Conservation (phyloP, 2,113 vertebrate genomes). For the Nipponia nippon region DNA sequence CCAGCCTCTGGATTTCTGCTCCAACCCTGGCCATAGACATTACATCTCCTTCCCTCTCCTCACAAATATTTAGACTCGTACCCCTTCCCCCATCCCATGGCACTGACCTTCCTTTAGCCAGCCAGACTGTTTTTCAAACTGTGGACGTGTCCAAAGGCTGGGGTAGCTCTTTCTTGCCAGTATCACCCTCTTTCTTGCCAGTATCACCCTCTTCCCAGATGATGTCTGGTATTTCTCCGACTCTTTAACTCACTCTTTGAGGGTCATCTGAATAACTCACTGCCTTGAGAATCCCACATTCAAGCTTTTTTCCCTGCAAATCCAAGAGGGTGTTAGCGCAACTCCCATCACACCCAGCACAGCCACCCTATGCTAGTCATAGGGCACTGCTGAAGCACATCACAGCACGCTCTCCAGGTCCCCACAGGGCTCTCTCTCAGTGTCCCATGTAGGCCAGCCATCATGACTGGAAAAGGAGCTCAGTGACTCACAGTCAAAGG, state of each 20-base stretch:
- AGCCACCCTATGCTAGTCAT: background rate
- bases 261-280: background rate
- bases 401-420: background rate
- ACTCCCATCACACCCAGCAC: background rate
- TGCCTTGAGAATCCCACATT: background rate
- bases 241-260: background rate
- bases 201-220: background rate
- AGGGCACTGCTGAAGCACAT: background rate
- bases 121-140: background rate
- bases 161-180: background rate
- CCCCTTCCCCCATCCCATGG: background rate
- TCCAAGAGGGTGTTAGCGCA: background rate
- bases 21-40: background rate
- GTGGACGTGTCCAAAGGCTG: background rate
- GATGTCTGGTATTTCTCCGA: background rate
- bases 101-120: background rate
- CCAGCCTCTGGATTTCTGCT: background rate
- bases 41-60: background rate
- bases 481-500: background rate
- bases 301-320: background rate
- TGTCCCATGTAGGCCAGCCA: background rate
- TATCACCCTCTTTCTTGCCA: background rate
- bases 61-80: background rate
- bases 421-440: too few relatives aligned
- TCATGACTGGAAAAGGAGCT: background rate